A percentile compares a stretch with the other conserved stretches of the same genome.
phyloP scores from a whole-genome alignment of 2,888 invertebrate species.

The Lymantria dispar region DNA sequence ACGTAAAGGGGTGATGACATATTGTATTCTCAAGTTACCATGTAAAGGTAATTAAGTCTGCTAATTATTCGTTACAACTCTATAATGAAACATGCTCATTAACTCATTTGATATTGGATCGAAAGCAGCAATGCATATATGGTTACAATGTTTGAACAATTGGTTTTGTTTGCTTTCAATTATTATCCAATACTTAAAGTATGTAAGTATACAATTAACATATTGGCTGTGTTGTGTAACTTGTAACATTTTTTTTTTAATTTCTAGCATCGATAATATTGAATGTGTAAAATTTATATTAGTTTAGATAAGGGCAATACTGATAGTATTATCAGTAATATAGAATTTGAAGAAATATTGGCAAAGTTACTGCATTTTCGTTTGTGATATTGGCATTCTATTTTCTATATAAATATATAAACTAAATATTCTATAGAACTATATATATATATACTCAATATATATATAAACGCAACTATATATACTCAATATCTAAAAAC shows the following conservation, averaged over 20 bases:
- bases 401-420: no score
- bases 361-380: background rate
- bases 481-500: no score
- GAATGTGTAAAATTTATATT: background rate
- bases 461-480: no score
- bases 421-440: no score
- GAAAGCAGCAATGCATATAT: background rate
- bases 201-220: background rate
- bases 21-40: no score
- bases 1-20: no score
- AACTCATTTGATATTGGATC: no score
- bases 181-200: background rate
- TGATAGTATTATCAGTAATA: slow-evolving; percentile 8
- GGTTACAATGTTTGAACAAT: slow-evolving; percentile 12
- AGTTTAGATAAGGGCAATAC: slow-evolving; percentile 2
- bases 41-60: no score
- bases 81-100: no score
- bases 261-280: background rate
- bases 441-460: no score
- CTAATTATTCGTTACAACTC: no score
- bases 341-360: slow-evolving; percentile 3
- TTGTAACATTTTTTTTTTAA: no score
- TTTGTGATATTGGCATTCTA: background rate
- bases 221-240: background rate
- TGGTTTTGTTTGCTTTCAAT: slow-evolving; percentile 6